These are phyloP conservation scores for Iphiclides podalirius DNA, from an alignment of 2,888 invertebrate genomes.

Conservation along the genomic window DNA sequence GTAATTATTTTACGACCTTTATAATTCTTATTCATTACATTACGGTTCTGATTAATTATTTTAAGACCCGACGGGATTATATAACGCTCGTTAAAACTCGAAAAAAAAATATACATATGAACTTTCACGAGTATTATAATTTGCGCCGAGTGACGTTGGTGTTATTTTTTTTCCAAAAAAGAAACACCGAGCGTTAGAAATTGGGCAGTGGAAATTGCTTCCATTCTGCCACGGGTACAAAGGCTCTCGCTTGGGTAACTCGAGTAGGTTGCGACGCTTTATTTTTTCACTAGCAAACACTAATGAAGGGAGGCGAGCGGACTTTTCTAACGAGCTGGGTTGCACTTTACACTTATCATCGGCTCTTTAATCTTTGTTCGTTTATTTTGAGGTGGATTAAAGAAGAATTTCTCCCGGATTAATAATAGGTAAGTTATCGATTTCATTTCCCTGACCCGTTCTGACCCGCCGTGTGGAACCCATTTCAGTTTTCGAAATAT, in stretches of 20 bases:
- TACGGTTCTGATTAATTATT: too few relatives aligned
- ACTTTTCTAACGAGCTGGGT: conserved; percentile 61
- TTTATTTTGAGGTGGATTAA: conserved; percentile 24
- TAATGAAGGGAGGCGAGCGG: conserved; percentile 58
- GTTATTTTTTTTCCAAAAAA: conserved; percentile 5
- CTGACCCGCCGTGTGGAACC: too few relatives aligned
- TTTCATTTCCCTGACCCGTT: too few relatives aligned
- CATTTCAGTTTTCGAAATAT: too few relatives aligned
- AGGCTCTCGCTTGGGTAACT: conserved; percentile 30
- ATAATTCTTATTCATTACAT: too few relatives aligned
- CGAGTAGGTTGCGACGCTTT: conserved; percentile 44
- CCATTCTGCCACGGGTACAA: conserved; percentile 28
- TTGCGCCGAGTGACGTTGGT: conserved; percentile 4
- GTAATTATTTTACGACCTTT: too few relatives aligned
- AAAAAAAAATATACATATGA: not conserved
- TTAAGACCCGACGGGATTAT: not conserved
- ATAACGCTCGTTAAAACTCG: not conserved
- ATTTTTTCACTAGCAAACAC: conserved; percentile 56
- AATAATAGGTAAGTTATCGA: not conserved
- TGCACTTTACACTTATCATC: conserved; percentile 60
- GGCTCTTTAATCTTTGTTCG: conserved; percentile 54
- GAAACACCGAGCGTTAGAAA: conserved; percentile 2
- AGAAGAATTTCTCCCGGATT: not conserved
- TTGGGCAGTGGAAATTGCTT: conserved; percentile 20
- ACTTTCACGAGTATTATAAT: conserved; percentile 1